Base-by-base conservation (phyloP, 2,113 vertebrate genomes). In the Heliornis fulica region DNA sequence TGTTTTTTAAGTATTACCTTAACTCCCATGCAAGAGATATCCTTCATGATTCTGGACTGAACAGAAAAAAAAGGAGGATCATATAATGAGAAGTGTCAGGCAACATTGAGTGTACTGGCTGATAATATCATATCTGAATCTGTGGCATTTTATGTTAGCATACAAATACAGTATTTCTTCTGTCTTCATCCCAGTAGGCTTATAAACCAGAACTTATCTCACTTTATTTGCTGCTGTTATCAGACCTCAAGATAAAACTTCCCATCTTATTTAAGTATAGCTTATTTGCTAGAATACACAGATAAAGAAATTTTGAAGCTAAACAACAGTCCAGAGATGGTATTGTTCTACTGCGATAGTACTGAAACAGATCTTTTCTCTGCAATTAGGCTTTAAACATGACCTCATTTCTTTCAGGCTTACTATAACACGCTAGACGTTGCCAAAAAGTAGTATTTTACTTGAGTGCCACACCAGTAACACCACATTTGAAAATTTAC, bases 101-200 rank as follows among this genome's bases (percentile, higher is more conserved):
- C 61, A 87, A 75, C 38, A 46, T 74, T 74, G 77, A 74, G 50
- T 18, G 0, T 46, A 85, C 56, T 79, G 59, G 32, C 54, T 83
- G 85, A 95, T 86, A 93, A 86, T 36, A 75, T 19, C 4, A 0
- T 57, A 92, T 61, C 71, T 81, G 87, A 92, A 96, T 92, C 61
- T 89, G 92, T 53, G 71, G 43, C 57, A 60, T n/a, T 36, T 83
- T 94, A 48, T 41, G 29, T 82, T 92, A 84, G 31, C 86, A 90
- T 68, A 90, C 32, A 95, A 81, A 93, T 71, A 87, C 68, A 74
- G 5, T 78, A 75, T 76, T 89, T 93, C 79, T 94, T 90, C 81
- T 77, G 76, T 75, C 76, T 86, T 78, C 34, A 74, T 71, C 79
- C 60, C 61, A 56, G 31, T 50, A 87, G 71, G 36, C 45, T 76